phyloP scores from a whole-genome alignment of 2,888 invertebrate genomes.

The Malachius bipustulatus region DNA sequence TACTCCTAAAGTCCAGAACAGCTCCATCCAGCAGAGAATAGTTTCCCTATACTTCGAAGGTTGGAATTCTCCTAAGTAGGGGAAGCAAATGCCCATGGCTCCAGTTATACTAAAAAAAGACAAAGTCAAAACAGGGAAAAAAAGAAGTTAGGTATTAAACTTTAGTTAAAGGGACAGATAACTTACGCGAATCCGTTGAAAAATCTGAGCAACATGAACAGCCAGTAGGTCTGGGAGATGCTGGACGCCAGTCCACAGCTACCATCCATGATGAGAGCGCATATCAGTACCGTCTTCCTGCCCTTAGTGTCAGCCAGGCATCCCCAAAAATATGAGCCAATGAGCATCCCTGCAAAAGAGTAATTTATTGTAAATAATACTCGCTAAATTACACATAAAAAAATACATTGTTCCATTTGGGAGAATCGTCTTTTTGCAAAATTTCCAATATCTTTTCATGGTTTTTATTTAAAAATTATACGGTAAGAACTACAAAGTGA shows the following conservation, averaged over 20 bases:
- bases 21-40: slow-evolving; percentile 74
- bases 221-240: slow-evolving; percentile 56
- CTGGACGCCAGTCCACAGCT: slow-evolving; percentile 60
- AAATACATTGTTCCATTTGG: too few species aligned
- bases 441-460: too few species aligned
- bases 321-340: slow-evolving; percentile 78
- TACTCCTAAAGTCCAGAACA: slow-evolving; percentile 74
- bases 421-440: too few species aligned
- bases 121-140: not conserved
- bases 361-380: too few species aligned
- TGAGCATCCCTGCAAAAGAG: slow-evolving; percentile 58
- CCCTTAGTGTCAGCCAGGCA: slow-evolving; percentile 74
- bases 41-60: slow-evolving; percentile 67
- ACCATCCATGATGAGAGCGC: slow-evolving; percentile 61
- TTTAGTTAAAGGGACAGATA: slow-evolving; percentile 4
- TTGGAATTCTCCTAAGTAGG: slow-evolving; percentile 73
- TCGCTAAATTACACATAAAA: too few species aligned
- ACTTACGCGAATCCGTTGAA: slow-evolving; percentile 72
- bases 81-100: slow-evolving; percentile 73
- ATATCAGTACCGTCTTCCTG: slow-evolving; percentile 60
- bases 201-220: slow-evolving; percentile 63
- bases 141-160: not conserved
- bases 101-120: slow-evolving; percentile 53
- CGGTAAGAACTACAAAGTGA: too few species aligned
- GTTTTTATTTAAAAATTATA: too few species aligned